Evolutionary conservation across 37 sponge, comb jelly and placozoan species (phyloP).

Genomic region (Ianthella basta): DNA sequence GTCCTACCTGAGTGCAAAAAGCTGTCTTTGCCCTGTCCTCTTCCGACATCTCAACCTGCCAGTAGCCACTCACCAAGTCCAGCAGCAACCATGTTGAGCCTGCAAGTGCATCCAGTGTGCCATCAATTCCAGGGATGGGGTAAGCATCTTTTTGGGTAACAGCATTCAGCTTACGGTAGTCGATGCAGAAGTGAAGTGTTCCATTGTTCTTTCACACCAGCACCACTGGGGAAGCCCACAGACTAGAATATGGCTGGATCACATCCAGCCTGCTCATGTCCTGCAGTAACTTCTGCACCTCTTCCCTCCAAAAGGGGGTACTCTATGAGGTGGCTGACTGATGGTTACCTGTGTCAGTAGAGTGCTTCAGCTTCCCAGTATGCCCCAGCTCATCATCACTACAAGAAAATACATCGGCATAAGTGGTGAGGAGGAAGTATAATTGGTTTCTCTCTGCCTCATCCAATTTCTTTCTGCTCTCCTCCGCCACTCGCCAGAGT

Average conservation of each 20-base stretch:
- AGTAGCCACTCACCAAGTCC: conserved; percentile 46
- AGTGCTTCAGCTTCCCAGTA: conserved; percentile 14
- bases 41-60: conserved; percentile 39
- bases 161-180: conserved; percentile 39
- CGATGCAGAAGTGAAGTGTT: conserved; percentile 28
- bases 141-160: conserved; percentile 41
- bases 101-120: conserved; percentile 36
- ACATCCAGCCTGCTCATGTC: conserved; percentile 34
- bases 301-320: neutral
- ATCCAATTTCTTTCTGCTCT: neutral
- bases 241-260: conserved; percentile 34
- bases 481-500: neutral
- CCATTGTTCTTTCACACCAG: conserved; percentile 44
- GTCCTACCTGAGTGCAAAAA: conserved; percentile 40
- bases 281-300: conserved; percentile 27
- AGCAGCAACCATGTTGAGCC: conserved; percentile 43
- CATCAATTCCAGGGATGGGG: conserved; percentile 49
- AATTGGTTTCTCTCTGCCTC: conserved; percentile 10
- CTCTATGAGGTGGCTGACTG: conserved; percentile 26
- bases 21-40: conserved; percentile 49
- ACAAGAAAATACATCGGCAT: conserved; percentile 23
- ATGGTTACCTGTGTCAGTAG: conserved; percentile 41
- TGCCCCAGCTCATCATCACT: conserved; percentile 15
- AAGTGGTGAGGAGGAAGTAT: neutral
- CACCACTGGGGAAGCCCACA: conserved; percentile 46